phyloP scores from a whole-genome alignment of 2,888 invertebrate genomes.

The Nineta flava region DNA sequence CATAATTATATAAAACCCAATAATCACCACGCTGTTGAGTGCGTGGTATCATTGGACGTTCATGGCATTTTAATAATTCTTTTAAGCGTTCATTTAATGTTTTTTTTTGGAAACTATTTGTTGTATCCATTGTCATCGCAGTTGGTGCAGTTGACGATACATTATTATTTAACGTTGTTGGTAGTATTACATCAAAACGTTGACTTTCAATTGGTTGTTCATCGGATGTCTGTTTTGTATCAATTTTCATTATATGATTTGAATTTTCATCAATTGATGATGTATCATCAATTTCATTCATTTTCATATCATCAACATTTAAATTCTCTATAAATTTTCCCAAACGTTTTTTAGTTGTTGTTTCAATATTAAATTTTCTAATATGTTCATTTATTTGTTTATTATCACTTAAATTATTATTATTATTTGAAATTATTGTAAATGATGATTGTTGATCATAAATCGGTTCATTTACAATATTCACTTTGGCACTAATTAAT shows the following conservation, averaged over 20 bases:
- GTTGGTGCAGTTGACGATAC: neutral
- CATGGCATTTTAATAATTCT: constrained; percentile 23
- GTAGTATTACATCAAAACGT: neutral
- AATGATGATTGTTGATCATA: neutral
- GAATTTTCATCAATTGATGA: neutral
- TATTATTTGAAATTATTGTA: neutral
- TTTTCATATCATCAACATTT: too few relatives aligned
- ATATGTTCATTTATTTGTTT: neutral
- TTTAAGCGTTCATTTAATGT: constrained; percentile 2
- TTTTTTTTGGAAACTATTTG: neutral
- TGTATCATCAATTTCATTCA: neutral
- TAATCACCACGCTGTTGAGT: constrained; percentile 36
- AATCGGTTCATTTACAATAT: neutral
- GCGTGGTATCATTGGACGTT: constrained; percentile 23
- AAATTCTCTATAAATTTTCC: too few relatives aligned
- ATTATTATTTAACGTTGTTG: neutral
- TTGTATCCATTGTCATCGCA: neutral
- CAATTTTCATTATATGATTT: neutral
- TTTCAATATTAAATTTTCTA: neutral
- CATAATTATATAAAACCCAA: constrained; percentile 81
- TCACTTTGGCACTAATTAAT: neutral
- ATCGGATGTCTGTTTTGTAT: neutral
- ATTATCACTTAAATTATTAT: neutral
- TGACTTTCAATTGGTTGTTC: neutral
- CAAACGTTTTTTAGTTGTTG: too few relatives aligned